Conservation (phyloP, 2,113 vertebrate species). For the Crotalus horridus region DNA sequence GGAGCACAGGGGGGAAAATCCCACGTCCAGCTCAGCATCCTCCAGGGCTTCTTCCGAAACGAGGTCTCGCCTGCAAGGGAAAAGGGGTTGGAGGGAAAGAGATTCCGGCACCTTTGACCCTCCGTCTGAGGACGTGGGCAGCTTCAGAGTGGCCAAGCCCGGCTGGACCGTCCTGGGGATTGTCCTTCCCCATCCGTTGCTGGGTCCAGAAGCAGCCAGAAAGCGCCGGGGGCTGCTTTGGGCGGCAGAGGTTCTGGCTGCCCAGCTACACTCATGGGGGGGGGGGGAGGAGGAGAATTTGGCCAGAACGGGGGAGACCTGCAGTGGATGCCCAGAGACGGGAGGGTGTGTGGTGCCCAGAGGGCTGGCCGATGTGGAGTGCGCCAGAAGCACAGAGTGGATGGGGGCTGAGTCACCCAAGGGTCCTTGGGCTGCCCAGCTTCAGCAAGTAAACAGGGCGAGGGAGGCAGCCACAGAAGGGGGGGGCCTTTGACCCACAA, state of each 20-base stretch:
- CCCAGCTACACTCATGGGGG: too few relatives aligned
- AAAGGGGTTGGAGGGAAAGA: not conserved
- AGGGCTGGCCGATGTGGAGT: not conserved
- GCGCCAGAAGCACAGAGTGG: not conserved
- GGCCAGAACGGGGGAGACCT: not conserved
- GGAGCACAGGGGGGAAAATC: slow-evolving; percentile 51
- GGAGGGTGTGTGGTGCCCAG: not conserved
- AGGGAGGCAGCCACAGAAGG: not conserved
- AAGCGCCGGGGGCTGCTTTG: too few relatives aligned
- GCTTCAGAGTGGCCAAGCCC: too few relatives aligned
- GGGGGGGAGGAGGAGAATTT: too few relatives aligned
- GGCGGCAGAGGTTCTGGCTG: too few relatives aligned
- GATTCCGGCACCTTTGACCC: too few relatives aligned
- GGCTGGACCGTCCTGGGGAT: too few relatives aligned
- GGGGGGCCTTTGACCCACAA: not conserved
- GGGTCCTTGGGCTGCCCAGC: not conserved
- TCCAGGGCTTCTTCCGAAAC: slow-evolving; percentile 9
- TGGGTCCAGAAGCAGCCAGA: too few relatives aligned
- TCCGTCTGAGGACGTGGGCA: too few relatives aligned
- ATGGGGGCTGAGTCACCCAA: not conserved
- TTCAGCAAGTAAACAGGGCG: not conserved
- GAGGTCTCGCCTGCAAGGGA: slow-evolving; percentile 52
- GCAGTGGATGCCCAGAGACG: not conserved
- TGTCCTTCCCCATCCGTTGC: too few relatives aligned
- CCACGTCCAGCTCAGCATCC: slow-evolving; percentile 48